Evolutionary conservation across 2,113 vertebrate species (phyloP).

Genomic region (Orycteropus afer): DNA sequence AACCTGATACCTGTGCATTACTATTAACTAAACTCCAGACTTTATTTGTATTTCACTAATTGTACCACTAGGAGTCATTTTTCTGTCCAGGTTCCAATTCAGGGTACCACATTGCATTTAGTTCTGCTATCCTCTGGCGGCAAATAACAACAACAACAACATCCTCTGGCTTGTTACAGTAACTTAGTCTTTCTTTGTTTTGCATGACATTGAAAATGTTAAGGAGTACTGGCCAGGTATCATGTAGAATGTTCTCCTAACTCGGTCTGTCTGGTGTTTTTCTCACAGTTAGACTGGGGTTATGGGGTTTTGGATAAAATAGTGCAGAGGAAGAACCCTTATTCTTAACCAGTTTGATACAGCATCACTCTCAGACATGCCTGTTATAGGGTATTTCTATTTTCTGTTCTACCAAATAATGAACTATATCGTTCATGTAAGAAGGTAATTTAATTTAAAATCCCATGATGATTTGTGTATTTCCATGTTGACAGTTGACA

Average conservation of each 20-base stretch:
- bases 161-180: not conserved
- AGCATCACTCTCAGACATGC: not conserved
- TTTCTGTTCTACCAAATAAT: not conserved
- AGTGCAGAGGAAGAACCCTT: not conserved
- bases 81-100: not conserved
- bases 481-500: constrained; percentile 17
- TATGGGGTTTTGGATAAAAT: not conserved
- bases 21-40: not conserved
- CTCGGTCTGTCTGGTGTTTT: not conserved
- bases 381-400: not conserved
- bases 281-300: not conserved
- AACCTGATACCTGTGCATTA: not conserved
- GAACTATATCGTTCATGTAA: not conserved
- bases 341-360: not conserved
- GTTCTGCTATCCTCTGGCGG: not conserved
- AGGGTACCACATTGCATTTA: not conserved
- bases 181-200: not conserved
- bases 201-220: not conserved
- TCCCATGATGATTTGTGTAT: not conserved
- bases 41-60: not conserved
- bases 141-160: no score
- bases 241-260: not conserved
- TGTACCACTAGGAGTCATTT: not conserved
- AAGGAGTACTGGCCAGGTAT: not conserved
- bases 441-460: constrained; percentile 31